Evolutionary conservation across 2,888 invertebrate genomes (phyloP), one percentile per base, ranked within the genome.

Genomic region (Chaitophorus viminalis): DNA sequence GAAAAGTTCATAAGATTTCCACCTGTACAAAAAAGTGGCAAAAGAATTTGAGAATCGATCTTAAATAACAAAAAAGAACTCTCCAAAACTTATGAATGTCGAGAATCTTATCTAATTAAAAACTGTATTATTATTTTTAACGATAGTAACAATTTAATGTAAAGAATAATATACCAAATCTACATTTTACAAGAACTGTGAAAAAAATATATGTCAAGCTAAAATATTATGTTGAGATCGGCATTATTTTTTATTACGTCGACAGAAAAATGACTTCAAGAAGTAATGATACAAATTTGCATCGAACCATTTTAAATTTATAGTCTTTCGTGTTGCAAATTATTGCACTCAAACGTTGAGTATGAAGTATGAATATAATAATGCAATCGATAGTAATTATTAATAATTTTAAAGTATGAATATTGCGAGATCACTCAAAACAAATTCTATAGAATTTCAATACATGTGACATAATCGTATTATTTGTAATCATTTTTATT

Each of bases 241-340:
- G 54, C 77, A 25, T 77, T 77, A 77, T 21, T 77, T 54, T 54
- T 77, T 33, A 77, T 54, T 14, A 21, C 21, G 54, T 52, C 31
- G 25, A 77, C 77, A 54, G 33, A 77, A 77, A 77, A 77, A 54
- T 54, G 33, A 21, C 33, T 77, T 54, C 25, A 25, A 77, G 25
- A 31, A 33, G 77, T 54, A 54, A 31, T 31, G 54, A 5, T 54
- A 54, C 1, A 33, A 54, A 77, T 77, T 54, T 54, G 54, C 77
- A 77, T 77, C n/a, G n/a, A 77, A 52, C 17, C 31, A 14, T 77
- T 54, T 77, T 77, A 54, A 14, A 31, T 54, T 77, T 77, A 54
- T 77, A 52, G 33, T 33, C 31, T 31, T 77, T 77, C 25, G 52
- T 1, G 11, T 54, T 52, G 29, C 52, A 77, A 31, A 77, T 77